Evolutionary conservation across 2,113 vertebrate species (phyloP).

Genomic region (Carassius carassius): DNA sequence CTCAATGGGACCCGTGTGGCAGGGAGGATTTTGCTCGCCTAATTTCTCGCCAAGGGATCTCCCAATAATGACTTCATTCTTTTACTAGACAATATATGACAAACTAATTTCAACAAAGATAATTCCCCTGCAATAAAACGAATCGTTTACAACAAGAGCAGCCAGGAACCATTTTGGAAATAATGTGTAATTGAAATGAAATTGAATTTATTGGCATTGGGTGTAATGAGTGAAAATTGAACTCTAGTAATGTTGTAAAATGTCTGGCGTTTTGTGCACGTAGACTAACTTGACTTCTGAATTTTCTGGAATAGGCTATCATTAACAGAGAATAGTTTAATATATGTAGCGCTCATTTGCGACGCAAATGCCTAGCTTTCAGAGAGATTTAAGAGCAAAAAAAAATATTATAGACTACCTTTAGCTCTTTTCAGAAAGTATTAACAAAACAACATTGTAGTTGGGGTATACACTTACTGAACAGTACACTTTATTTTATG

Average conservation of each 20-base stretch:
- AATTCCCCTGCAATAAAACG: conserved; percentile 73
- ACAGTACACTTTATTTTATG: neutral
- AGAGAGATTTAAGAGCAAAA: neutral
- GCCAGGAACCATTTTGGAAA: conserved; percentile 60
- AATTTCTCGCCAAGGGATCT: conserved; percentile 81
- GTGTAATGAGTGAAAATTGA: conserved; percentile 12
- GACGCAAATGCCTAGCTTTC: neutral
- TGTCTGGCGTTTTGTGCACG: neutral
- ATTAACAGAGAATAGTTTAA: neutral
- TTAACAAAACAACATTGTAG: neutral
- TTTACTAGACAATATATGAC: conserved; percentile 85
- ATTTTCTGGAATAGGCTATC: neutral
- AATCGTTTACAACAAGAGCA: conserved; percentile 70
- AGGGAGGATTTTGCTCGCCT: conserved; percentile 85
- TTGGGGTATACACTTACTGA: neutral
- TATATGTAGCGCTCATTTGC: neutral
- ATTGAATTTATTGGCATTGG: conserved; percentile 38
- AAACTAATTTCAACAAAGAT: conserved; percentile 81
- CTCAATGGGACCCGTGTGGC: conserved; percentile 86
- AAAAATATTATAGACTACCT: neutral
- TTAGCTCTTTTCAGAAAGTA: neutral
- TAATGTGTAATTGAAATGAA: conserved; percentile 53
- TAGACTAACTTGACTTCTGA: neutral
- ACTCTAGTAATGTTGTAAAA: conserved; percentile 4
- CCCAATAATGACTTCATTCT: conserved; percentile 89